Evolutionary conservation across 2,888 invertebrate species (phyloP), one percentile per base, ranked within the genome.

Genomic region (Sialis lutaria): DNA sequence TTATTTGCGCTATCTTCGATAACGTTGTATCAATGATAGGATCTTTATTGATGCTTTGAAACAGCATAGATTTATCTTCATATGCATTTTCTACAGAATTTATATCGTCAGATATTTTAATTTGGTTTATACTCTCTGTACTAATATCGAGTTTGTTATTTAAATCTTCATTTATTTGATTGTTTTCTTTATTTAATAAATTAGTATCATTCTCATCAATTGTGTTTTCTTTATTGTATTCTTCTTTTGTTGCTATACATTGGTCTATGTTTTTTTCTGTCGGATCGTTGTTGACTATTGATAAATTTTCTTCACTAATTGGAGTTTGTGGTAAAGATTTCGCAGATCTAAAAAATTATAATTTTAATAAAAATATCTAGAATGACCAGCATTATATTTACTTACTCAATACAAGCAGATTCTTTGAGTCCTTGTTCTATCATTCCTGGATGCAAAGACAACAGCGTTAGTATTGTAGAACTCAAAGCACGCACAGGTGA

Each of bases 401-500:
- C 67, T 64, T 66, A 82, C 82, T 74, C 76, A 56, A 84, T 81
- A 67, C 83, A 88, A 34, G 91, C 88, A 44, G 90, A 82, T 60
- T 84, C 79, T 51, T 75, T 68, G 40, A 95, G 73, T 2, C 93
- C 93, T 58, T 74, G 75, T 60, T 92, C 90, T 53, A 93, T 73
- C 69, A 92, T 81, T 42, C 81, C 83, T 45, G 97, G 97, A 65
- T 91, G 79, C 34, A 98, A 65, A 1, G 96, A 96, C 1, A 93
- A 71, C 44, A 97, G 71, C 6, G 93, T 84, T 46, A 98, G 68
- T 55, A 97, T 77, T 5, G 86, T 77, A 6, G 84, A 78, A 55
- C 95, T 93, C 53, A 97, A 70, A 6, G 83, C 79, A 50, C 90
- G 84, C 2, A 95, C 96, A 2, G 96, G 95, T 13, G 92, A 84